Base-by-base conservation (phyloP, 2,888 invertebrate genomes). In the Tenthredo amoena region DNA sequence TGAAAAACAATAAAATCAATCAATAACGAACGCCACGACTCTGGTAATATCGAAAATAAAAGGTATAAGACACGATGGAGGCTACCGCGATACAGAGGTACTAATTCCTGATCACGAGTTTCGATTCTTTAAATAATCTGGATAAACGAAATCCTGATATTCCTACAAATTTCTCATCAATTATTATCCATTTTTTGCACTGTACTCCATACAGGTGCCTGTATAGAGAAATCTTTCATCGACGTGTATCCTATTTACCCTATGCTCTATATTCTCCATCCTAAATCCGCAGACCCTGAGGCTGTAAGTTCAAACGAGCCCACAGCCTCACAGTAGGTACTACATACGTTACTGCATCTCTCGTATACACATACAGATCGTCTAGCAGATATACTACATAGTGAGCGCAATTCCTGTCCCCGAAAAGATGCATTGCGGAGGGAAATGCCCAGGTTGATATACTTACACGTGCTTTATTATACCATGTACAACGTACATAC, bases 71-170 rank as follows among this genome's bases (percentile, higher is more conserved):
- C 0, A 55, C n/a, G n/a, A 55, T 62, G 2, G 62, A 31, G 62
- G 26, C 31, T 10, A 62, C 18, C 71, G 55, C 76, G 74, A 65
- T 84, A 85, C 72, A n/a, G 18, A 50, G 50, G n/a, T n/a, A 50
- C n/a, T 50, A 50, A 15, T 47, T 47, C 3, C 15, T 47, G 3
- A 47, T 47, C 15, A 2, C 12, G 15, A 47, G 15, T 47, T 47
- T 47, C 47, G 15, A 47, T 47, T 15, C n/a, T 50, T n/a, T 1
- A 6, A n/a, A 55, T n/a, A n/a, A n/a, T 7, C n/a, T 7, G n/a
- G n/a, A 55, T 55, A 55, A 55, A 55, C 55, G 1, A 55, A 55
- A 55, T 55, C n/a, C 55, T n/a, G n/a, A n/a, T 55, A n/a, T 55
- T 55, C 6, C 5, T n/a, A 18, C 7, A 55, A 55, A 55, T 55